phyloP scores from a whole-genome alignment of 2,797 vertebrate species.

The Etheostoma nigrum region DNA sequence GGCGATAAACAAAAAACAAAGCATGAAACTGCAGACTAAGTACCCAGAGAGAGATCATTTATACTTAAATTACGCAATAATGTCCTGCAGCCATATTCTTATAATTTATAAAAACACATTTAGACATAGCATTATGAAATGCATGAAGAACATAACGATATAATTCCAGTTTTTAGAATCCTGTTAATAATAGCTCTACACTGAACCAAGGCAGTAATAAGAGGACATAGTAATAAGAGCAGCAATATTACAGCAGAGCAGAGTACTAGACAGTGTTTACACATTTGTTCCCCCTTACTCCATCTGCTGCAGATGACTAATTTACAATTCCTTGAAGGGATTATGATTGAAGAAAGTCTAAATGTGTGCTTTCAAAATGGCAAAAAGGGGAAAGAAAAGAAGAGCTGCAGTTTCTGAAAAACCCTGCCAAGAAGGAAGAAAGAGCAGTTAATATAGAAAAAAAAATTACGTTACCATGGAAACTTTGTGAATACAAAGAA shows the following conservation, averaged over 20 bases:
- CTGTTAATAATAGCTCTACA: conserved; percentile 9
- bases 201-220: conserved; percentile 9
- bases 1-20: neutral
- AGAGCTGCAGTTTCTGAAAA: conserved; percentile 52
- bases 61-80: conserved; percentile 14
- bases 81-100: conserved; percentile 9
- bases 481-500: conserved; percentile 71
- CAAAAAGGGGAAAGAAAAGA: conserved; percentile 24
- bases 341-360: conserved; percentile 46
- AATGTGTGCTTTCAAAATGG: conserved; percentile 46
- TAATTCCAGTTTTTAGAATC: conserved; percentile 20
- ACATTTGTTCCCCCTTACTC: conserved; percentile 37
- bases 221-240: conserved; percentile 20
- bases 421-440: conserved; percentile 55
- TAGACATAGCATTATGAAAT: conserved; percentile 2
- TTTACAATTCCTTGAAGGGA: conserved; percentile 41
- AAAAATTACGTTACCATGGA: conserved; percentile 74
- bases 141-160: conserved; percentile 11
- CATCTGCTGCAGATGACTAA: conserved; percentile 48
- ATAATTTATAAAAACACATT: conserved; percentile 28
- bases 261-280: conserved; percentile 27
- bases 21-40: neutral
- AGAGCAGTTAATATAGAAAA: conserved; percentile 67
- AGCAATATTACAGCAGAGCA: conserved; percentile 20
- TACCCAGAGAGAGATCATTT: neutral